Evolutionary conservation across 2,888 invertebrate genomes (phyloP).

Genomic region (Isoperla grammatica): DNA sequence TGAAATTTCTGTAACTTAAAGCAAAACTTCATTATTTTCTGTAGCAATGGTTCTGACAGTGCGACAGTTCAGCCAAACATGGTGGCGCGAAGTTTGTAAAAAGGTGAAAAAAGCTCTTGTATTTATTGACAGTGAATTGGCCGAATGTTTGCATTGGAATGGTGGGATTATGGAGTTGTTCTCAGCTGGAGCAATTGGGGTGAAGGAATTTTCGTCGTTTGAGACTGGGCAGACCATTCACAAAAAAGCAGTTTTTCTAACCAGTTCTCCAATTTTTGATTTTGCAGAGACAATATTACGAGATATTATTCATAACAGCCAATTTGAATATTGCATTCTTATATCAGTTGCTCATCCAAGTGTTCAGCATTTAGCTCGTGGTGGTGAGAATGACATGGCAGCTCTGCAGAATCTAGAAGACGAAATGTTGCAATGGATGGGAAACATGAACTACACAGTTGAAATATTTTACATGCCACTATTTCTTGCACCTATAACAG

Average conservation of each 20-base stretch:
- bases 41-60: conserved; percentile 27
- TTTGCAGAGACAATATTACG: conserved; percentile 52
- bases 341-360: conserved; percentile 54
- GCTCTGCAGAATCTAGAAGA: conserved; percentile 42
- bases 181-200: conserved; percentile 55
- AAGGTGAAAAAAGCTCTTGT: conserved; percentile 58
- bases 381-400: conserved; percentile 40
- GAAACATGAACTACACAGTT: conserved; percentile 52
- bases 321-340: conserved; percentile 56
- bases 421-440: conserved; percentile 52
- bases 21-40: too few species aligned
- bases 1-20: too few species aligned
- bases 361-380: conserved; percentile 48
- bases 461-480: conserved; percentile 59
- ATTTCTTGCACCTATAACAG: conserved; percentile 52
- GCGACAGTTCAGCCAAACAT: conserved; percentile 39
- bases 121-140: conserved; percentile 56
- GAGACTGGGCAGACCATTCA: conserved; percentile 43
- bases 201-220: conserved; percentile 59
- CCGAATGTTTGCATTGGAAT: conserved; percentile 65
- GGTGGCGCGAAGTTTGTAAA: conserved; percentile 57
- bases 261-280: conserved; percentile 51
- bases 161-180: conserved; percentile 56
- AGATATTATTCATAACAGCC: conserved; percentile 55
- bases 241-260: conserved; percentile 51